Percentiles rank a stretch among this genome's conserved stretches.
These are phyloP conservation scores for Mirounga angustirostris DNA, from an alignment of 2,113 vertebrate species.

Conservation along the genomic window DNA sequence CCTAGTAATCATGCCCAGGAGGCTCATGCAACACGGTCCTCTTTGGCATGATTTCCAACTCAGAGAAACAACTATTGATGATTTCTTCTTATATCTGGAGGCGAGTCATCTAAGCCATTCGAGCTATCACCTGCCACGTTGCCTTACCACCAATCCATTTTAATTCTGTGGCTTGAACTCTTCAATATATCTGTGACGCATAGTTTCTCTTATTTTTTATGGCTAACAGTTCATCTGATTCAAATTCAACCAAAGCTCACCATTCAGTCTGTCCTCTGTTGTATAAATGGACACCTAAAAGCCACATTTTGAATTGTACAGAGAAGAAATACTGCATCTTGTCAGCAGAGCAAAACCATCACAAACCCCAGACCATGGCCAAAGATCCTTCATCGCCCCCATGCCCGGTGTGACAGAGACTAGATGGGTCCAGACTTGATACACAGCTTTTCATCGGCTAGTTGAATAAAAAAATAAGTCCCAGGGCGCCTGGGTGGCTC, in stretches of 20 bases:
- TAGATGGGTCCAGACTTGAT: neutral
- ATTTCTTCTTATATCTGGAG: neutral
- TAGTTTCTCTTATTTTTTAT: neutral
- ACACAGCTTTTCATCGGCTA: neutral
- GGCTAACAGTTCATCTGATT: neutral
- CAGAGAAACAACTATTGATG: neutral
- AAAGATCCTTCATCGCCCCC: neutral
- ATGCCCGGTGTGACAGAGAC: neutral
- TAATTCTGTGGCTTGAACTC: neutral
- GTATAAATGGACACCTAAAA: neutral
- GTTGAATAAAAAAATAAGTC: neutral
- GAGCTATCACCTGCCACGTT: neutral
- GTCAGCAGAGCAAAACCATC: neutral
- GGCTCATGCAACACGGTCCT: neutral
- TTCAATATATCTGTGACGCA: neutral
- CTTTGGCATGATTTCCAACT: neutral
- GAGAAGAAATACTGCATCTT: neutral
- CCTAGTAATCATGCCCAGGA: neutral
- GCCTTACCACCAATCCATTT: neutral
- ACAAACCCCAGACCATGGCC: neutral
- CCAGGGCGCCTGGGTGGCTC: too few species aligned
- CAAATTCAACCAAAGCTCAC: neutral
- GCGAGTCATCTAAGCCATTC: neutral
- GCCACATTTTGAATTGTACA: neutral
- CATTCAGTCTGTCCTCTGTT: neutral